phyloP scores from a whole-genome alignment of 2,113 vertebrate genomes.

The Terrapene triunguis region DNA sequence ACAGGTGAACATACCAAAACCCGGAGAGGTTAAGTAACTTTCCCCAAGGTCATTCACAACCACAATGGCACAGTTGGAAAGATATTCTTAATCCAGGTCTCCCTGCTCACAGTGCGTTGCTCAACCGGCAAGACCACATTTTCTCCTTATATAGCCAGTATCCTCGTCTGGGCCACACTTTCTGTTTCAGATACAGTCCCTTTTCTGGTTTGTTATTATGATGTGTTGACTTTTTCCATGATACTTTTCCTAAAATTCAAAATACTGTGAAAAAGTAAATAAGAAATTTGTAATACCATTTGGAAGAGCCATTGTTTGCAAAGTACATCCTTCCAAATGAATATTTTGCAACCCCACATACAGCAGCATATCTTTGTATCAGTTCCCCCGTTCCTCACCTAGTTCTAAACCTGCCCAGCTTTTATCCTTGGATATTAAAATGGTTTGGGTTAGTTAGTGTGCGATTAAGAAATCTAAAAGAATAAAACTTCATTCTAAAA shows the following conservation, averaged over 20 bases:
- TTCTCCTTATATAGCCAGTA: not conserved
- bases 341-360: not conserved
- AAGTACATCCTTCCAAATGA: not conserved
- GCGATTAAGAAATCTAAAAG: not conserved
- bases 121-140: not conserved
- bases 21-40: not conserved
- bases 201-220: not conserved
- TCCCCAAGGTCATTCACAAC: not conserved
- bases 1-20: not conserved
- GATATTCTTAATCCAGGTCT: not conserved
- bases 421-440: not conserved
- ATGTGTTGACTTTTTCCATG: not conserved
- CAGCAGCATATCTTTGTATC: not conserved
- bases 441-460: not conserved
- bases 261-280: slow-evolving; percentile 13
- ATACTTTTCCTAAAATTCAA: not conserved
- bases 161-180: not conserved
- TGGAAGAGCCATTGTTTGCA: slow-evolving; percentile 11
- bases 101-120: not conserved
- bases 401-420: not conserved
- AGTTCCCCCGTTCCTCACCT: not conserved
- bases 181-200: not conserved
- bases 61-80: not conserved
- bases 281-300: not conserved
- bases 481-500: slow-evolving; percentile 20